Evolutionary conservation across 2,797 vertebrate species (phyloP).

Genomic region (Micrastur ruficollis): DNA sequence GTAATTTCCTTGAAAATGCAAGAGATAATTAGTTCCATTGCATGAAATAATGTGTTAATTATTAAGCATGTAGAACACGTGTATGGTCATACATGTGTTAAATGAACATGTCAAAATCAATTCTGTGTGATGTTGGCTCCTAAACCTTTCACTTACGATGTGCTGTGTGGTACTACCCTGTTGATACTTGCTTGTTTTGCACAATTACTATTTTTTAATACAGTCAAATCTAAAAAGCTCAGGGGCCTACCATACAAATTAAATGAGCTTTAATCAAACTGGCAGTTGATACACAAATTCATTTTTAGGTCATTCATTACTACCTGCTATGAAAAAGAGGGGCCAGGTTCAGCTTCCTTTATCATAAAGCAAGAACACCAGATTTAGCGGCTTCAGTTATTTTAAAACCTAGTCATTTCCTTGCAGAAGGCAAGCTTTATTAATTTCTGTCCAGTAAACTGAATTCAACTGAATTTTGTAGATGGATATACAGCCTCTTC

Average conservation of each 20-base stretch:
- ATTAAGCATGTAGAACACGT: background rate
- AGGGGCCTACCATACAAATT: fast-evolving
- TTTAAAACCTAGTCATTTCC: background rate
- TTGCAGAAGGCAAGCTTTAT: background rate
- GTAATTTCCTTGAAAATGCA: background rate
- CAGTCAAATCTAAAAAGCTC: background rate
- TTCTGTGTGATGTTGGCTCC: background rate
- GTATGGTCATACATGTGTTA: fast-evolving
- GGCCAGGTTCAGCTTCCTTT: background rate
- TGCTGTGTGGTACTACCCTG: background rate
- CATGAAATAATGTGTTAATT: background rate
- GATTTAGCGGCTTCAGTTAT: background rate
- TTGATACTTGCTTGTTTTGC: background rate
- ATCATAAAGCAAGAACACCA: fast-evolving
- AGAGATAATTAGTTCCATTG: background rate
- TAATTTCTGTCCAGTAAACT: background rate
- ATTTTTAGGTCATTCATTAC: background rate
- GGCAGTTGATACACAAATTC: background rate
- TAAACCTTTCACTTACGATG: fast-evolving
- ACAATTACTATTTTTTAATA: background rate
- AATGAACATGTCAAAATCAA: background rate
- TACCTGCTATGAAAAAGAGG: background rate
- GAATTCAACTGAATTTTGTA: background rate
- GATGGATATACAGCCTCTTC: background rate
- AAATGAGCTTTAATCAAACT: background rate